Base-by-base conservation (phyloP, 2,888 invertebrate species). In the Aphidoletes aphidimyza region DNA sequence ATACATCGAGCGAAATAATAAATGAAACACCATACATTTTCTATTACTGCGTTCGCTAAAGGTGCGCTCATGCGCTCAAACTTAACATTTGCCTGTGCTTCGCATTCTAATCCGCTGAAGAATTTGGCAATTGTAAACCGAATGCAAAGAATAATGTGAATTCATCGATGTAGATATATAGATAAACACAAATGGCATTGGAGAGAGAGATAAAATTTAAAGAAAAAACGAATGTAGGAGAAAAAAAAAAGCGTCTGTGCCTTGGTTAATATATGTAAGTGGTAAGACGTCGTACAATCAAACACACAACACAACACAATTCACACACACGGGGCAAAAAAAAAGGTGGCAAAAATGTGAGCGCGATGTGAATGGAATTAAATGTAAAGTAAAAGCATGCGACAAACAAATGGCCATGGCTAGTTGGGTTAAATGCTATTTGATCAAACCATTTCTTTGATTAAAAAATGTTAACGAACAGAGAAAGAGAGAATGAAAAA, bases 51-150 rank as follows among this genome's bases (percentile, higher is more conserved):
- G n/a, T n/a, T n/a, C n/a, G n/a, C n/a, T n/a, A n/a, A n/a, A n/a
- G n/a, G n/a, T n/a, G n/a, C n/a, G n/a, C n/a, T 54, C 54, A 22
- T 22, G 1, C 6, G n/a, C 6, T 22, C 54, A 22, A 54, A 6
- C n/a, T 6, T 22, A 54, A 3, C 39, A 11, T 39, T 39, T 54
- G 22, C 54, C n/a, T 54, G 54, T 54, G n/a, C 54, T 54, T 54
- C 54, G 54, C n/a, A 54, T 22, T 54, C 54, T 54, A 54, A 54
- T 54, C 54, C 22, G 5, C 9, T 5, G 22, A 54, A 54, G 54
- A 54, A 54, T 54, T 54, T 54, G 54, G 54, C 54, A 54, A 54
- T 54, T 54, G 54, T 54, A n/a, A 54, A 54, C 54, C n/a, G 22
- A 54, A 54, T 54, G n/a, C 22, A 22, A 54, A 54, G 6, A 54